Percentiles rank a stretch among this genome's conserved stretches.
Conservation (phyloP, 2,113 vertebrate genomes). For the Xenus cinereus region DNA sequence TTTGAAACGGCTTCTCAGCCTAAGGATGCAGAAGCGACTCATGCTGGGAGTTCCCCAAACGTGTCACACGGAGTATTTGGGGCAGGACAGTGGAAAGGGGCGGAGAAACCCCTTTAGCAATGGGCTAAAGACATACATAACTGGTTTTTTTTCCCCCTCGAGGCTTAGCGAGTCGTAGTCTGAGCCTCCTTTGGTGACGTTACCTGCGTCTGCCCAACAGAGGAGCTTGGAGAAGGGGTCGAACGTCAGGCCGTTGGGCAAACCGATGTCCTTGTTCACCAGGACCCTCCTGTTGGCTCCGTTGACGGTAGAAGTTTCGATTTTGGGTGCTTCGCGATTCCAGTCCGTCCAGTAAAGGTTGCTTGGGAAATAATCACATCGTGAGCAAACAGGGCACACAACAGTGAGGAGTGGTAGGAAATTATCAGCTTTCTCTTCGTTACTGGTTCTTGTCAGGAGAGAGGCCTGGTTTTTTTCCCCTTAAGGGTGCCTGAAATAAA, state of each 20-base stretch:
- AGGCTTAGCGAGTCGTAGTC: rapidly evolving
- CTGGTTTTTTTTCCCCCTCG: rapidly evolving
- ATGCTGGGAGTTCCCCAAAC: rapidly evolving
- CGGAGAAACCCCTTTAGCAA: not conserved
- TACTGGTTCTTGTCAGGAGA: not conserved
- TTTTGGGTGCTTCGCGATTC: conserved; percentile 97
- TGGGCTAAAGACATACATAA: not conserved
- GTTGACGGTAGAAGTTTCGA: conserved; percentile 85
- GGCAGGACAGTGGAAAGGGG: not conserved
- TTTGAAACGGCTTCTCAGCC: not conserved
- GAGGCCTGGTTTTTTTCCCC: not conserved
- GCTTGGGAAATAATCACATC: conserved; percentile 55
- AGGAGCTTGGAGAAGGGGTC: conserved; percentile 83
- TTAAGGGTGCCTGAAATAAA: not conserved
- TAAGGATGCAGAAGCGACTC: not conserved
- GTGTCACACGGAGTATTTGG: not conserved
- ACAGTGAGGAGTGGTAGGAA: not conserved
- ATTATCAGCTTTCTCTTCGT: not conserved
- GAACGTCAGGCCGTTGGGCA: conserved; percentile 91
- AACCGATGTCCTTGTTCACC: conserved; percentile 86
- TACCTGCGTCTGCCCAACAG: conserved; percentile 98
- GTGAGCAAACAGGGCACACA: not conserved
- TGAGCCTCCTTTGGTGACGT: rapidly evolving
- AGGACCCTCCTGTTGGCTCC: conserved; percentile 87
- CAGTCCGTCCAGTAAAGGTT: conserved; percentile 97